Evolutionary conservation across 2,797 vertebrate species (phyloP).

Genomic region (Thalassophryne amazonica): DNA sequence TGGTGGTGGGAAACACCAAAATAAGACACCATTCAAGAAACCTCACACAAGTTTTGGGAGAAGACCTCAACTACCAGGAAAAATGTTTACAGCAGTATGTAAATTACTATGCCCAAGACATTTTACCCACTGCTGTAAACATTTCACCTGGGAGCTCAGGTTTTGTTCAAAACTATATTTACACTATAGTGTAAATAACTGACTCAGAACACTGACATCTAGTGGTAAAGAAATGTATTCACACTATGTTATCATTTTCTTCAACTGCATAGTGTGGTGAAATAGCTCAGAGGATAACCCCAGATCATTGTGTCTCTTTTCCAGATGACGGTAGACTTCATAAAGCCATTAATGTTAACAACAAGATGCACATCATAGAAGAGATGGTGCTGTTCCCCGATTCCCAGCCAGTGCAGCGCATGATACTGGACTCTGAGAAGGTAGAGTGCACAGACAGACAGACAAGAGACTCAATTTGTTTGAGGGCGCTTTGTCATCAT

Average conservation of each 20-base stretch:
- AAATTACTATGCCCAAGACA: too few relatives aligned
- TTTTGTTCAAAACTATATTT: too few relatives aligned
- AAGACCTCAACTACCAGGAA: too few relatives aligned
- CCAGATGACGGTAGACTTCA: constrained; percentile 90
- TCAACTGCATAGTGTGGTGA: neutral
- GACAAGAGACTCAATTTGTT: neutral
- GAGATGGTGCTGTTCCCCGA: constrained; percentile 84
- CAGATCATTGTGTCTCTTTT: neutral
- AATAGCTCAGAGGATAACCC: neutral
- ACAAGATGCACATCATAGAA: constrained; percentile 87
- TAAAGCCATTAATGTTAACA: constrained; percentile 86
- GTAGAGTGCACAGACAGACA: constrained; percentile 51
- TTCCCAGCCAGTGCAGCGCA: constrained; percentile 83
- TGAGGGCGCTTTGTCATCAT: neutral
- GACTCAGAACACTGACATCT: too few relatives aligned
- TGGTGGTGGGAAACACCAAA: too few relatives aligned
- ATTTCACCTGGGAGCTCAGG: too few relatives aligned
- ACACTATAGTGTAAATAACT: too few relatives aligned
- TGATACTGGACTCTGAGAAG: constrained; percentile 86
- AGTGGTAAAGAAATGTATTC: too few relatives aligned
- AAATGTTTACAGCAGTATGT: too few relatives aligned
- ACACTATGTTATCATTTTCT: neutral
- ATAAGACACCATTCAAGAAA: too few relatives aligned
- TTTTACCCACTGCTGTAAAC: too few relatives aligned
- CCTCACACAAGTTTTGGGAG: too few relatives aligned